Percentiles rank a stretch among this genome's conserved stretches.
Evolutionary conservation across 2,113 vertebrate species (phyloP).

Genomic region (Pelecanoides urinatrix): DNA sequence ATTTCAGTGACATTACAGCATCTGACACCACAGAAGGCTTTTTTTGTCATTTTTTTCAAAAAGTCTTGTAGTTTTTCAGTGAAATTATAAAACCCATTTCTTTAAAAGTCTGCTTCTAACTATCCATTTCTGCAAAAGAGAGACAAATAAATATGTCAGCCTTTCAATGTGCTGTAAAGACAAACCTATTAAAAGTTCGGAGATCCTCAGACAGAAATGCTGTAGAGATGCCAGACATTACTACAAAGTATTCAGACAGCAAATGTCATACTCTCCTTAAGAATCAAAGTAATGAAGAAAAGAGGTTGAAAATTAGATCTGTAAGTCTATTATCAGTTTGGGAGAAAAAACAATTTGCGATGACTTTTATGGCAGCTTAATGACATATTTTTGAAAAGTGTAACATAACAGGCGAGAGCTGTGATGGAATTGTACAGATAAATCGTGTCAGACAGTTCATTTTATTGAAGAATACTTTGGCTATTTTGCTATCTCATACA

Average conservation of each 20-base stretch:
- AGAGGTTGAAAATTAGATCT: constrained; percentile 43
- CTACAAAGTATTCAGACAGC: constrained; percentile 38
- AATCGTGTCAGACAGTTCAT: constrained; percentile 40
- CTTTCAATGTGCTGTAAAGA: background rate
- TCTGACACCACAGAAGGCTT: background rate
- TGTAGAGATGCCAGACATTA: constrained; percentile 17
- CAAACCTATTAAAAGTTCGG: constrained; percentile 1
- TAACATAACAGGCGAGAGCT: constrained; percentile 11
- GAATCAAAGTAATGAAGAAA: constrained; percentile 58
- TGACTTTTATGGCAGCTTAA: constrained; percentile 54
- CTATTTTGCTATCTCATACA: constrained; percentile 8
- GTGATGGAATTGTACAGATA: constrained; percentile 53
- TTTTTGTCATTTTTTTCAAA: background rate
- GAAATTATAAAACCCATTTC: background rate
- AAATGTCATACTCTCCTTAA: constrained; percentile 41
- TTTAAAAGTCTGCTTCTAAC: background rate
- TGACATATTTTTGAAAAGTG: constrained; percentile 11
- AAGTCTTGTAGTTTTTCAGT: background rate
- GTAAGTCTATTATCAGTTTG: constrained; percentile 49
- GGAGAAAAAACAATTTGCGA: constrained; percentile 33
- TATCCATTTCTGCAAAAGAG: background rate
- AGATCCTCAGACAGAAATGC: background rate
- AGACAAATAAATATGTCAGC: background rate
- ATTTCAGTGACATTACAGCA: background rate
- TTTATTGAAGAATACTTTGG: constrained; percentile 36